A percentile compares a stretch with the other conserved stretches of the same genome.
phyloP scores from a whole-genome alignment of 2,888 invertebrate genomes.

The Eledone cirrhosa region DNA sequence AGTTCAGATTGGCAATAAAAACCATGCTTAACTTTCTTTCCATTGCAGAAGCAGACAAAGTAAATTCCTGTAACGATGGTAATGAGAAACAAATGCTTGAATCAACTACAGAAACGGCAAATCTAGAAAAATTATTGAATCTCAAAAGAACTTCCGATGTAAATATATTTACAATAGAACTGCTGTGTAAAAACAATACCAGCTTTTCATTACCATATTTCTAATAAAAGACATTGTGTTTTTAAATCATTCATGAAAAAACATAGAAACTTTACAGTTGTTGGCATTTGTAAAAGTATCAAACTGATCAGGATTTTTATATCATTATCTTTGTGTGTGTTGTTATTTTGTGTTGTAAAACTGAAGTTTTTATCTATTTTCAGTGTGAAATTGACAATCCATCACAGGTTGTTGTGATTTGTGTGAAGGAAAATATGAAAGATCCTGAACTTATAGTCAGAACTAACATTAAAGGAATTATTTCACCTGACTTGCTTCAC shows the following conservation, averaged over 20 bases:
- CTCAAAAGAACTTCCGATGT: constrained; percentile 2
- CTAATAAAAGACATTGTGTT: too few relatives aligned
- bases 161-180: background rate
- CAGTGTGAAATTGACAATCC: background rate
- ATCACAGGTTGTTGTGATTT: constrained; percentile 4
- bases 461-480: background rate
- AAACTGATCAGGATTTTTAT: too few relatives aligned
- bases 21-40: too few relatives aligned
- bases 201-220: too few relatives aligned
- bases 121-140: constrained; percentile 23
- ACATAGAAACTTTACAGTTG: too few relatives aligned
- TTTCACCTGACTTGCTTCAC: constrained; percentile 26
- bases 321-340: too few relatives aligned
- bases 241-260: too few relatives aligned
- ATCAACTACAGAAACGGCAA: background rate
- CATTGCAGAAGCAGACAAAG: too few relatives aligned
- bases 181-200: too few relatives aligned
- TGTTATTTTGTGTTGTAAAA: too few relatives aligned
- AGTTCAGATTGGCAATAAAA: too few relatives aligned
- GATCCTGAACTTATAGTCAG: constrained; percentile 7
- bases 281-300: too few relatives aligned
- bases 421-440: constrained; percentile 19
- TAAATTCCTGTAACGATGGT: background rate
- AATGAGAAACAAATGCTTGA: constrained; percentile 22
- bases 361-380: background rate